Evolutionary conservation across 2,888 invertebrate genomes (phyloP), one percentile per base, ranked within the genome.

Genomic region (Parnassius mnemosyne): DNA sequence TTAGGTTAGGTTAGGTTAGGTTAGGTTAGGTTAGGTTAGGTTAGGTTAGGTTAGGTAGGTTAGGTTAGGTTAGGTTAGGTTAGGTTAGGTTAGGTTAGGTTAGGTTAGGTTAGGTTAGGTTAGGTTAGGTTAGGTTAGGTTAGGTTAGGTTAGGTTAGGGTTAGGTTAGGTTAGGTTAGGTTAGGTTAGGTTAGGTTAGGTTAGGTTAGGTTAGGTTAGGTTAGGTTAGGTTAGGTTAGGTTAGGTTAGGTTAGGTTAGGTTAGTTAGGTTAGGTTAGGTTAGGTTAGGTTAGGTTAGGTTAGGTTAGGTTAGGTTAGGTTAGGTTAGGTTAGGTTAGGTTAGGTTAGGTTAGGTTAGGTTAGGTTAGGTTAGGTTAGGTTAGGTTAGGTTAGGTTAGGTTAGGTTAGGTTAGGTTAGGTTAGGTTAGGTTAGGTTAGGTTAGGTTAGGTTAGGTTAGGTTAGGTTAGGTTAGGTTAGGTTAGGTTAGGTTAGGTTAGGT

Each of bases 141-240:
- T 64, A 60, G 61, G 60, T 60, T 60, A 57, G 61, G 60, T 49
- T 66, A 57, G 60, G 65, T 50, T 69, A n/a, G 60, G 58, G 65
- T 63, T 69, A 63, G 68, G 66, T 67, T 69, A 61, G 68, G 69
- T 65, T 65, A 56, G 65, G 65, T 65, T 62, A 44, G 62, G 55
- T 62, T 63, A 51, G 60, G 61, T 61, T 61, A 55, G 65, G 60
- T 54, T 56, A 50, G 64, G 54, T 54, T 54, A 25, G 57, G 55
- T 42, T 43, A 53, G 68, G 67, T 66, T 69, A 62, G 69, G 72
- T 66, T 71, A 64, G 66, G 67, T 63, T 73, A n/a, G n/a, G n/a
- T n/a, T n/a, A n/a, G n/a, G n/a, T 64, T 58, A 59, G 65, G 55
- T 64, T 50, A 56, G 63, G 55, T 64, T 54, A 10, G 51, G 12